Percentiles rank a stretch among this genome's conserved stretches.
Evolutionary conservation across 2,888 invertebrate genomes (phyloP).

Genomic region (Resseliella maxima): DNA sequence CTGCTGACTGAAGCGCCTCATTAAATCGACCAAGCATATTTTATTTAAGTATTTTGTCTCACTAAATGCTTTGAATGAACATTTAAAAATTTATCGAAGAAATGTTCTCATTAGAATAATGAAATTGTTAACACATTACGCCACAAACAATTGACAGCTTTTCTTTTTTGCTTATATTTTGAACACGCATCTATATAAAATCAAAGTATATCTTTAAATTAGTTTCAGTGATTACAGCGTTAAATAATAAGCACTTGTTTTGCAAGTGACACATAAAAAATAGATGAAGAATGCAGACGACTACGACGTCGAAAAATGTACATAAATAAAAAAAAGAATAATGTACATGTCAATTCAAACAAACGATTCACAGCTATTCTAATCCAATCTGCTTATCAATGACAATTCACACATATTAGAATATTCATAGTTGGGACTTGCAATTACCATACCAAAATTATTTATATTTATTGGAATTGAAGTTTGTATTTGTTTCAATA

Average conservation of each 20-base stretch:
- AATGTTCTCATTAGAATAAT: neutral
- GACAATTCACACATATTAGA: neutral
- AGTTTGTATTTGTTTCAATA: neutral
- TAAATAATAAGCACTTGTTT: slow-evolving; percentile 39
- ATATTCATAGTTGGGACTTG: neutral
- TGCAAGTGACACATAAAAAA: slow-evolving; percentile 32
- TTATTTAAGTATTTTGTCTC: neutral
- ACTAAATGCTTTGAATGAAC: neutral
- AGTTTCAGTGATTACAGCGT: neutral
- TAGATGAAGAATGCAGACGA: slow-evolving; percentile 8
- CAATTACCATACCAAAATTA: neutral
- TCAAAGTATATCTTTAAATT: neutral
- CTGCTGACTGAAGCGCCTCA: slow-evolving; percentile 70
- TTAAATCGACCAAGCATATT: slow-evolving; percentile 71
- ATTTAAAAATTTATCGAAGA: neutral
- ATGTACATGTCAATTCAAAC: neutral
- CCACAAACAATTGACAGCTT: neutral
- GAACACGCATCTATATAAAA: neutral
- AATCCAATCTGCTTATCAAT: neutral
- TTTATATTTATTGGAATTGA: neutral
- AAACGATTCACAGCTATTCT: neutral
- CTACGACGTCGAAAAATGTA: neutral
- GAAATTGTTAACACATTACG: neutral
- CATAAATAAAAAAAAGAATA: neutral
- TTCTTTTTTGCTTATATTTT: neutral